Conservation (phyloP, 2,113 vertebrate genomes). For the Chloropsis cyanopogon region DNA sequence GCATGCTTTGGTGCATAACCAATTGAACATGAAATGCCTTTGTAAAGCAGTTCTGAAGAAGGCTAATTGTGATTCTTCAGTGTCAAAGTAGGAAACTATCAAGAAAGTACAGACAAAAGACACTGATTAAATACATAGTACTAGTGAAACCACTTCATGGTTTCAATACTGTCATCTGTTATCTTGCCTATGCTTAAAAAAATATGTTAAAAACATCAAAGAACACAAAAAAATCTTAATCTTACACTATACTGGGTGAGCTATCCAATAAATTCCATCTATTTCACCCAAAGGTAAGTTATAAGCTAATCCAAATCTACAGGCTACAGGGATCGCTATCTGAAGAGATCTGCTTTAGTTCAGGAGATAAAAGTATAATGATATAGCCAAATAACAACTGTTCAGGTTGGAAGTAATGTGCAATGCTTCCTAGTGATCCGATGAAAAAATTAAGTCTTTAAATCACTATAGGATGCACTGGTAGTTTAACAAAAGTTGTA, state of each 20-base stretch:
- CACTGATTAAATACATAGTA: neutral
- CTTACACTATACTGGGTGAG: neutral
- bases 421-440: neutral
- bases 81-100: neutral
- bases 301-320: neutral
- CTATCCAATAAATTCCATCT: neutral
- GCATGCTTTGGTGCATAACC: neutral
- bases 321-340: neutral
- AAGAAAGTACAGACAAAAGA: neutral
- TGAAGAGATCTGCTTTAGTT: neutral
- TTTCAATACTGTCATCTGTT: neutral
- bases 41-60: conserved; percentile 1
- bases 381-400: neutral
- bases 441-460: neutral
- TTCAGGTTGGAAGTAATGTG: neutral
- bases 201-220: neutral
- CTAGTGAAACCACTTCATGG: neutral
- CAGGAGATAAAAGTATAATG: neutral
- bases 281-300: neutral
- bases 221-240: neutral
- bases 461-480: neutral
- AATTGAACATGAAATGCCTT: conserved; percentile 28
- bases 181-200: neutral
- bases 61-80: neutral
- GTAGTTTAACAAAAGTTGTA: neutral